Conservation (phyloP, 2,888 invertebrate species). For the Gerris lacustris region DNA sequence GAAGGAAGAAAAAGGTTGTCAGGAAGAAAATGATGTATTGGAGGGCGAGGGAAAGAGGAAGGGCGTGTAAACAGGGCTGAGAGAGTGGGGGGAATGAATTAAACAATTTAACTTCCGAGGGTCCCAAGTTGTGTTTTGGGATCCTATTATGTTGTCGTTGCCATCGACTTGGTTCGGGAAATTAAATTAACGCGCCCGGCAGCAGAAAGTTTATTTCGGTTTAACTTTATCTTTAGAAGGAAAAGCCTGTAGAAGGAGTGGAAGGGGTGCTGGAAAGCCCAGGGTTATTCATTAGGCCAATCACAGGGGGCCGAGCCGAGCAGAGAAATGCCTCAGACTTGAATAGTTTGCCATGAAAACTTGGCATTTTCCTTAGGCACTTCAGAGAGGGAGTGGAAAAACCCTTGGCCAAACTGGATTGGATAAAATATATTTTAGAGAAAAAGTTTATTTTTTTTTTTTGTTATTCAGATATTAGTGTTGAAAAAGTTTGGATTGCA, state of each 20-base stretch:
- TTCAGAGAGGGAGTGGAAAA: too few species aligned
- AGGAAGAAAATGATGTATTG: constrained; percentile 1
- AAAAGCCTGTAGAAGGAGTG: background rate
- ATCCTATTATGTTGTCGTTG: constrained; percentile 29
- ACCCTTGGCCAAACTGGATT: too few species aligned
- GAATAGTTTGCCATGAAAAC: constrained; percentile 11
- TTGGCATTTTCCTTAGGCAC: background rate
- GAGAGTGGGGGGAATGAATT: constrained; percentile 23
- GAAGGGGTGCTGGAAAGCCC: background rate
- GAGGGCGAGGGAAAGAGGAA: background rate
- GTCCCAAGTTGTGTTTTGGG: constrained; percentile 26
- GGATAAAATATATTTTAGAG: too few species aligned
- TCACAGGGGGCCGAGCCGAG: constrained; percentile 16
- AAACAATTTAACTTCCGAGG: constrained; percentile 27
- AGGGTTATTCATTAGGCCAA: constrained; percentile 28
- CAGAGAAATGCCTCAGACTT: background rate
- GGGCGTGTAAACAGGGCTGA: background rate
- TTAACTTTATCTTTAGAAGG: constrained; percentile 28
- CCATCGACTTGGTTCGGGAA: constrained; percentile 26
- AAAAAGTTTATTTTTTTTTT: too few species aligned
- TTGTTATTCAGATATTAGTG: too few species aligned
- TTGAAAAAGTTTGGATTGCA: too few species aligned
- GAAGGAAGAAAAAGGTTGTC: too few species aligned
- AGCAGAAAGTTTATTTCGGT: constrained; percentile 26
- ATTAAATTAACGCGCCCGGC: constrained; percentile 26